Evolutionary conservation across 64 coral and sea anemone genomes (phyloP).

Genomic region (Montipora foliosa): DNA sequence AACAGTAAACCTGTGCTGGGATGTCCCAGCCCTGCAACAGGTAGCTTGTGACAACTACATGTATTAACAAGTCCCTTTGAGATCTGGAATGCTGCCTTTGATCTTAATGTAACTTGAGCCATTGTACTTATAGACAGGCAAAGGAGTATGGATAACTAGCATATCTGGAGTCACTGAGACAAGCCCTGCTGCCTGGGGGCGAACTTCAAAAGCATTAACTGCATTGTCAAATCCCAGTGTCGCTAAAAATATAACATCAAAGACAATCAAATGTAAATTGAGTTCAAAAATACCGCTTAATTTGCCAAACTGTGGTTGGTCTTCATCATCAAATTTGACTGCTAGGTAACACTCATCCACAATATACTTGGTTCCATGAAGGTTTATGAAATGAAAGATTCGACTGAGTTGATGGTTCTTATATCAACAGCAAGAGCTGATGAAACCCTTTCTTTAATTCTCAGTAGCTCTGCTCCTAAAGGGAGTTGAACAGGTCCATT

Average conservation of each 20-base stretch:
- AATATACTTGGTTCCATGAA: slow-evolving; percentile 48
- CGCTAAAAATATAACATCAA: slow-evolving; percentile 15
- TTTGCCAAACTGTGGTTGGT: slow-evolving; percentile 4
- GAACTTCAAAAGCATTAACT: not conserved
- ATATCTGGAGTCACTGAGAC: slow-evolving; percentile 3
- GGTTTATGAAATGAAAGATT: not conserved
- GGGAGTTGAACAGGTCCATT: slow-evolving; percentile 5
- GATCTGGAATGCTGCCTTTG: slow-evolving; percentile 17
- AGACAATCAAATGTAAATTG: not conserved
- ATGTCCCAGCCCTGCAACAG: not conserved
- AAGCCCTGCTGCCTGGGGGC: not conserved
- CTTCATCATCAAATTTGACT: slow-evolving; percentile 15
- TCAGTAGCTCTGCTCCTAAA: slow-evolving; percentile 1
- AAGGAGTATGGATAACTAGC: not conserved
- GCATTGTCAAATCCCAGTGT: slow-evolving; percentile 1
- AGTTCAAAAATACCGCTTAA: slow-evolving; percentile 21
- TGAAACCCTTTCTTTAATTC: slow-evolving; percentile 4
- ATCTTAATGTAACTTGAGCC: not conserved
- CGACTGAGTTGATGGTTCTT: not conserved
- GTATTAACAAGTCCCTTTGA: not conserved
- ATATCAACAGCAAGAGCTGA: not conserved
- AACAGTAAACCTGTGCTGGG: too few species aligned
- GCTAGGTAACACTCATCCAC: slow-evolving; percentile 16
- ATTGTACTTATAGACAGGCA: not conserved
- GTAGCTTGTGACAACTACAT: not conserved